Evolutionary conservation across 1,140 invertebrate genomes (phyloP), one percentile per base, ranked within the genome.

Genomic region (Zaprionus tsacasi): DNA sequence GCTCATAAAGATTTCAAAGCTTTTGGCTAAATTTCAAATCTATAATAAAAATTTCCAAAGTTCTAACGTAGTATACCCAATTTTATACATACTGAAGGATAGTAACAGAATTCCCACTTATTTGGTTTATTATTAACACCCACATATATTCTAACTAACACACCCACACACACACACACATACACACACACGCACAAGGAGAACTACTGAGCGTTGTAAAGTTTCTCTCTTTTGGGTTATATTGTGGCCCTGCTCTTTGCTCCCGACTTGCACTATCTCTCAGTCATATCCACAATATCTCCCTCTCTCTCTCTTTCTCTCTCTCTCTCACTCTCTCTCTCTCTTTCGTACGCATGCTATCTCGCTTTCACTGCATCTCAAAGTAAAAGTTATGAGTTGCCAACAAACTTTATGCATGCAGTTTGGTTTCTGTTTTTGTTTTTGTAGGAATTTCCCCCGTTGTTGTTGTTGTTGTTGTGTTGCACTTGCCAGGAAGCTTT

Each of bases 371-470:
- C 25, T 17, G 48, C 78, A 66, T 73, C 82, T 88, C 83, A 88
- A 88, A 89, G 83, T 81, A 88, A 88, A 87, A 88, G 83, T 88
- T 88, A 88, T 89, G 83, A 82, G 83, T 88, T 60, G 50, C 64
- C 21, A 55, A 81, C 48, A 83, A 86, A 86, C 67, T 86, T 79
- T 57, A 35, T 77, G 70, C 64, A 57, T 72, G 59, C 70, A 78
- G 60, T 59, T 75, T 67, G 58, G 59, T 54, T 52, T 58, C 52
- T 55, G 15, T 50, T 48, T 12, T 25, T 64, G 57, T 76, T 75
- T 58, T 64, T 59, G 15, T 38, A 57, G 45, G 21, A 1, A 21
- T 30, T 30, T 30, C 27, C 27, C 27, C 27, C 60, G 25, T 25
- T 60, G 13, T 36, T 59, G 35, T 25, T 75, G 43, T 81, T 76